Evolutionary conservation across 2,888 invertebrate genomes (phyloP), one percentile per base, ranked within the genome.

Genomic region (Disparrhopalites patrizii): DNA sequence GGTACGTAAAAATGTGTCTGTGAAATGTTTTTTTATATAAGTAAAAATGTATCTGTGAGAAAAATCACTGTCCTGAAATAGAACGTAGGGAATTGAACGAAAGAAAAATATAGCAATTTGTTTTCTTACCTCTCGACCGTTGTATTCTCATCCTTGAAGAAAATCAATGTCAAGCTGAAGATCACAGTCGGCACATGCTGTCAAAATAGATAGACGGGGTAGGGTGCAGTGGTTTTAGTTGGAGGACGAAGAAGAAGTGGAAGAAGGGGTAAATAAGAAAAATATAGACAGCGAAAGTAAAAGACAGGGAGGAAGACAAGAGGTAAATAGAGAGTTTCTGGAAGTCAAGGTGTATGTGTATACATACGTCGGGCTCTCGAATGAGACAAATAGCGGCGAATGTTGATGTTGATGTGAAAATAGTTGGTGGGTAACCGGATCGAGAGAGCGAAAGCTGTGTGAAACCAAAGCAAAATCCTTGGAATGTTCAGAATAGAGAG

Each of bases 91-190:
- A n/a, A n/a, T n/a, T n/a, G 23, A 47, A 13, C 20, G 47, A 47
- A n/a, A 31, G 15, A 13, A 7, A 18, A 38, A 23, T 15, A 57
- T 33, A 33, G n/a, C n/a, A 38, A 36, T 23, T 10, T 23, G 2
- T 23, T 43, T 60, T 47, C 28, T 43, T 28, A 50, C 60, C 60
- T 61, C 60, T 43, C 43, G 50, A 61, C 28, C 60, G 60, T 61
- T 61, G 60, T 33, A 61, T 61, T 33, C 60, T 61, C 60, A 61
- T 61, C 33, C 51, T 61, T 31, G 33, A 31, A 23, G 50, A 61
- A 61, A 61, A 31, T 61, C 50, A 61, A 51, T 61, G 50, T 33
- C 25, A 50, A 30, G 3, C 20, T 40, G 43, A 28, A 13, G 25
- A 30, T 33, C 47, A 47, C 47, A 8, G 55, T 20, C 31, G 18